Base-by-base conservation (phyloP, 2,113 vertebrate genomes). In the Sorex araneus region DNA sequence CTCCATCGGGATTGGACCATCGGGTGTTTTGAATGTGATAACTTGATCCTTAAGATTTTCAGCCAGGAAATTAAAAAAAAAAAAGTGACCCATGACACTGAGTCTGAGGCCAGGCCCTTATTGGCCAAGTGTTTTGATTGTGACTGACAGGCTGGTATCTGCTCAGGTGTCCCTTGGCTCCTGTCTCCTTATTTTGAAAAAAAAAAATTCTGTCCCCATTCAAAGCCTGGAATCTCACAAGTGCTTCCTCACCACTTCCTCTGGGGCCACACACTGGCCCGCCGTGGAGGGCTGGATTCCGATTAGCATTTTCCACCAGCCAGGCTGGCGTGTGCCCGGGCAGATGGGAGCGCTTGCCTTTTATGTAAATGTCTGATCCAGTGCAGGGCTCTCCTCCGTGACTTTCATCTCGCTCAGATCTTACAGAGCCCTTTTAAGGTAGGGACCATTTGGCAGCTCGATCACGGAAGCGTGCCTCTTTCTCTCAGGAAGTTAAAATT, bases 341-440 rank as follows among this genome's bases (percentile, higher is more conserved):
- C 57, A 75, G 57, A 87, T n/a, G 63, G 1, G 7, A 63, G 6
- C 16, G 36, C 47, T 94, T 90, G 88, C 89, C 92, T 90, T 87
- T 80, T 87, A 92, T 91, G 92, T 94, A 74, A 95, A 83, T 74
- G 92, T 94, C 91, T 90, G 76, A 91, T 93, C 79, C 71, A 69
- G 36, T 63, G 7, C 71, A 88, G 82, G 32, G 40, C 75, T 63
- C 1, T 50, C 30, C 47, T 84, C 82, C 28, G 66, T 66, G 32
- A 13, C 91, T 93, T 92, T 92, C 86, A 91, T 92, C 89, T 78
- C 16, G 19, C 90, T 92, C 69, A 73, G 81, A 91, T 75, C 85
- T 76, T 21, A 5, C 57, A 32, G 90, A 75, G 63, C 23, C 90
- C 94, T 96, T 97, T 96, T 87, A 95, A 95, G 91, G 89, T 73